Conservation (phyloP, 2,113 vertebrate species). For the Hydrolagus affinis region DNA sequence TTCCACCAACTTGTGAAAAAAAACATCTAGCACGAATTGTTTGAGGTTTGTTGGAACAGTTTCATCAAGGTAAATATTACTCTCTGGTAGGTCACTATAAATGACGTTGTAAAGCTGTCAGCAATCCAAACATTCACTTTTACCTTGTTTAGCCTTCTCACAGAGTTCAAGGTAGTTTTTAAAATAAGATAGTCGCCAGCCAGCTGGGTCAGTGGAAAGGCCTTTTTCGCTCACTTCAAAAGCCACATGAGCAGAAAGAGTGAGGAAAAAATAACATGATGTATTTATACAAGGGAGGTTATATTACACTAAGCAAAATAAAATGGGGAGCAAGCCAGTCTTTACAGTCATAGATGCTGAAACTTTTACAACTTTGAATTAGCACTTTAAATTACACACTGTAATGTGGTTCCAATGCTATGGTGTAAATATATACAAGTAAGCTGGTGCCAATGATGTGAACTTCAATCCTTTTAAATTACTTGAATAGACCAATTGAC, state of each 20-base stretch:
- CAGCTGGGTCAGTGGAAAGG: background rate
- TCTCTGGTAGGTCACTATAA: background rate
- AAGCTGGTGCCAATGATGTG: too few relatives aligned
- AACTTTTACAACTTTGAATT: too few relatives aligned
- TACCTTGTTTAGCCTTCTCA: constrained; percentile 29
- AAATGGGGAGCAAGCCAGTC: too few relatives aligned
- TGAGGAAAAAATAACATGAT: background rate
- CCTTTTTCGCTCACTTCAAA: background rate
- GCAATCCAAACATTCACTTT: constrained; percentile 16
- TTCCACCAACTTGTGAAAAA: background rate
- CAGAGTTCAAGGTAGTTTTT: constrained; percentile 13
- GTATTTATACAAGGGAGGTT: background rate
- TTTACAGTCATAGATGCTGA: too few relatives aligned
- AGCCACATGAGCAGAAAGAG: background rate
- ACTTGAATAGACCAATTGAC: too few relatives aligned
- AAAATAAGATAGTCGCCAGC: background rate
- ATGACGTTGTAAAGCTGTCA: constrained; percentile 16
- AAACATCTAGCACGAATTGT: background rate
- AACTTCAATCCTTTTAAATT: too few relatives aligned
- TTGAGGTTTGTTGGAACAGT: background rate
- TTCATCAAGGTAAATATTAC: constrained; percentile 17
- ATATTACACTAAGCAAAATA: too few relatives aligned
- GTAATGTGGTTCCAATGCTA: too few relatives aligned
- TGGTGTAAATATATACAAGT: too few relatives aligned
- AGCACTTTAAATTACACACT: too few relatives aligned